Base-by-base conservation (phyloP, 1,140 invertebrate species). In the Cydia splendana region DNA sequence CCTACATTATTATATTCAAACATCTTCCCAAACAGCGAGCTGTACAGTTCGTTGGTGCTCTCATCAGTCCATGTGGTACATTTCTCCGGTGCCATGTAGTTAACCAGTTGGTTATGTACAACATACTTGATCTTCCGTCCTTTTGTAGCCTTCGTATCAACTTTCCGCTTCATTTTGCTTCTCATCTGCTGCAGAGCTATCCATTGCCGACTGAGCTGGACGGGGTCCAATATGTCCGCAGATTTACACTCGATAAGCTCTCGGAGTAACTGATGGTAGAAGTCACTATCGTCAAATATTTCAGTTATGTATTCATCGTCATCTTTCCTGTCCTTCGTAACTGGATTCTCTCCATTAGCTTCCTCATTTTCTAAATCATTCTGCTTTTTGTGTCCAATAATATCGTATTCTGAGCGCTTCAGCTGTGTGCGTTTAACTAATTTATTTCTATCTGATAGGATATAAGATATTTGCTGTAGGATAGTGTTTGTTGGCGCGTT, bases 251-350 rank as follows among this genome's bases (percentile, higher is more conserved):
- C 98, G 81, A 99, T 98, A 15, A 99, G 93, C 87, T 99, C 98
- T 78, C 98, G 94, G 30, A 99, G 91, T 24, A 99, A 89, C 85
- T 98, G 97, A 91, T 99, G 98, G 93, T 99, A 99, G 89, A 99
- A 99, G 90, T 99, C 98, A 89, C 97, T 97, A 90, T 99, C 98
- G 90, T 99, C 98, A 94, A 98, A 99, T 86, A 99, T 97, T 94
- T 99, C 97, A 0, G 92, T 77, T 90, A 98, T 96, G 80, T 96
- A 95, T 81, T 96, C 95, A 84, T 96, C 95, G 48, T 91, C 81
- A 28, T 93, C 90, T 84, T 93, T 92, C 20, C 90, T 84, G 75
- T 88, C 90, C 82, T 82, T 89, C 77, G 74, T 81, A 76, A 80
- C 78, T 65, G 84, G 82, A 79, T 85, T 87, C n/a, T 87, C 78